Conservation (phyloP, 2,888 invertebrate species). For the Chalcis sispes region DNA sequence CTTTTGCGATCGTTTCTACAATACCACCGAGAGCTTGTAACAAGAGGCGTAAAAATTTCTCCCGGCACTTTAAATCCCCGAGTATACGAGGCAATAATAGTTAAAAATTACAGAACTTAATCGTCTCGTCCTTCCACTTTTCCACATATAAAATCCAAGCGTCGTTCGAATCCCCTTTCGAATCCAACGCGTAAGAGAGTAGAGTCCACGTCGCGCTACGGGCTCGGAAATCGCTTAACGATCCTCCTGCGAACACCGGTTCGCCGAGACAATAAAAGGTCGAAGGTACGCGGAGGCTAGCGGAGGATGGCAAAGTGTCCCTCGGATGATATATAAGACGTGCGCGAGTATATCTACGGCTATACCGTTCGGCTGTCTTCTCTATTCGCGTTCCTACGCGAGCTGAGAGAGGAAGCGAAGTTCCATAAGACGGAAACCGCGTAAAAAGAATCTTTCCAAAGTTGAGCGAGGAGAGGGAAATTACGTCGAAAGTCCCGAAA, state of each 20-base stretch:
- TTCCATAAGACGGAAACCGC: slow-evolving; percentile 64
- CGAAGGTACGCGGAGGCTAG: slow-evolving; percentile 34
- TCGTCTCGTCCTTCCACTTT: slow-evolving; percentile 22
- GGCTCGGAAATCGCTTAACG: slow-evolving; percentile 37
- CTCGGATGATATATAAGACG: slow-evolving; percentile 61
- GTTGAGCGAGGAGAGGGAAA: slow-evolving; percentile 69
- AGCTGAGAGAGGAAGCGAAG: slow-evolving; percentile 56
- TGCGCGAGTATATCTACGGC: not conserved
- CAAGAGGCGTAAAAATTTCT: slow-evolving; percentile 34
- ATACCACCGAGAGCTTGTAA: not conserved
- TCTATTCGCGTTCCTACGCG: slow-evolving; percentile 11
- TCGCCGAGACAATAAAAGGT: slow-evolving; percentile 48
- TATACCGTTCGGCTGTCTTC: too few relatives aligned
- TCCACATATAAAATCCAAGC: slow-evolving; percentile 23
- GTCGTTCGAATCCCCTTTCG: not conserved
- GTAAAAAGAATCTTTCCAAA: slow-evolving; percentile 70
- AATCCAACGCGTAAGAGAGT: not conserved
- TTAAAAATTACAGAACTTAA: slow-evolving; percentile 52
- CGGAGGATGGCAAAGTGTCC: slow-evolving; percentile 39
- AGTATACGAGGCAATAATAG: slow-evolving; percentile 44
- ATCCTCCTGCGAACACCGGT: not conserved
- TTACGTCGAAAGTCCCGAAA: slow-evolving; percentile 75
- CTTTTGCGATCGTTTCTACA: slow-evolving; percentile 11
- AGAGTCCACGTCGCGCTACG: not conserved
- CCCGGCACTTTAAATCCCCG: not conserved